Conservation (phyloP, 2,888 invertebrate species). For the Cosmorhoe ocellata region DNA sequence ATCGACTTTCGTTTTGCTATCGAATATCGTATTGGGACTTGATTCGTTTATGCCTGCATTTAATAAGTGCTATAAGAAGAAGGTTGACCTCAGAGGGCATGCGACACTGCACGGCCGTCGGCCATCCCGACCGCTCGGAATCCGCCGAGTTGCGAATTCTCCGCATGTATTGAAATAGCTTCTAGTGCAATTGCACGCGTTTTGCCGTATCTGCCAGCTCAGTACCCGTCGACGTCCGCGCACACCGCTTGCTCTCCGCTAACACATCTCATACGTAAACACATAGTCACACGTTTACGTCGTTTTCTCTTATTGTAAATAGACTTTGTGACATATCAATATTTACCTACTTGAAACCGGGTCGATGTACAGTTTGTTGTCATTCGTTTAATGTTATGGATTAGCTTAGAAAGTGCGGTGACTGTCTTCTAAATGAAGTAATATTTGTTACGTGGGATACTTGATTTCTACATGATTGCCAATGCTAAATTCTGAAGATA, state of each 20-base stretch:
- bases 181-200: conserved; percentile 59
- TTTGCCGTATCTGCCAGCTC: conserved; percentile 55
- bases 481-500: conserved; percentile 30
- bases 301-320: conserved; percentile 32
- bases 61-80: conserved; percentile 35
- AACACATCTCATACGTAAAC: conserved; percentile 57
- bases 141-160: conserved; percentile 72
- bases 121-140: conserved; percentile 53
- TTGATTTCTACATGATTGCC: conserved; percentile 25
- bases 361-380: conserved; percentile 42
- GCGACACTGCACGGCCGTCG: conserved; percentile 33
- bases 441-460: conserved; percentile 26
- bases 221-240: conserved; percentile 60
- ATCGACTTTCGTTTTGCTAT: no score
- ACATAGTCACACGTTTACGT: conserved; percentile 46
- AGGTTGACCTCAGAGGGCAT: conserved; percentile 51
- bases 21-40: no score
- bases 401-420: conserved; percentile 32
- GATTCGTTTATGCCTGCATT: background rate
- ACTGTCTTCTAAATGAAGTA: conserved; percentile 24
- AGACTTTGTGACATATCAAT: conserved; percentile 55
- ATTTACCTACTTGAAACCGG: conserved; percentile 53
- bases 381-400: conserved; percentile 22
- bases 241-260: conserved; percentile 58
- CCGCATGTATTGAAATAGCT: conserved; percentile 75